Percentiles rank a stretch among this genome's conserved stretches.
Evolutionary conservation across 2,888 invertebrate genomes (phyloP).

Genomic region (Hypolimnas misippus): DNA sequence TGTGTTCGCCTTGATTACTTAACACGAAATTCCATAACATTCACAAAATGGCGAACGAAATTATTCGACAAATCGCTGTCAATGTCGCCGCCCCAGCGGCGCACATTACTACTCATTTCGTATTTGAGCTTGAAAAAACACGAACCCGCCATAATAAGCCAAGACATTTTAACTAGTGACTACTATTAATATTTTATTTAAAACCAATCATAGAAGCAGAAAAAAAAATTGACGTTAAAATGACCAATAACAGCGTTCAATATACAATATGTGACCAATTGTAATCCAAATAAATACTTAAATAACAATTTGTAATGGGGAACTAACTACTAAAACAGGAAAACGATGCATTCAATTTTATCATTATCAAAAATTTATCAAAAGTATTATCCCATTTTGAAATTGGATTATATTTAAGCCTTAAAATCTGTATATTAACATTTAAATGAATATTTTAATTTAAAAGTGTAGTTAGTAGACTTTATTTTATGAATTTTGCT

Average conservation of each 20-base stretch:
- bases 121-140: constrained; percentile 81
- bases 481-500: too few relatives aligned
- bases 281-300: neutral
- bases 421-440: too few relatives aligned
- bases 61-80: constrained; percentile 79
- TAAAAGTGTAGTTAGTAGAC: too few relatives aligned
- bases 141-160: constrained; percentile 77
- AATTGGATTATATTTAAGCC: too few relatives aligned
- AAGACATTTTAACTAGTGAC: constrained; percentile 50
- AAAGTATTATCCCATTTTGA: too few relatives aligned
- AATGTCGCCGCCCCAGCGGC: constrained; percentile 78
- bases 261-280: constrained; percentile 41
- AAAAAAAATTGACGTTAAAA: constrained; percentile 12
- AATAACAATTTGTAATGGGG: constrained; percentile 36
- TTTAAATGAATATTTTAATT: too few relatives aligned
- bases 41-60: constrained; percentile 82
- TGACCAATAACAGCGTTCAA: constrained; percentile 41
- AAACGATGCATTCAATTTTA: constrained; percentile 38
- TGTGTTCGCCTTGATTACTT: constrained; percentile 66
- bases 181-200: constrained; percentile 37
- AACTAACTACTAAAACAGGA: constrained; percentile 34
- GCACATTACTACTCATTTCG: constrained; percentile 80
- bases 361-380: too few relatives aligned
- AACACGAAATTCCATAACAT: constrained; percentile 72
- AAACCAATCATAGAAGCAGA: constrained; percentile 28